Evolutionary conservation across 2,888 invertebrate species (phyloP).

Genomic region (Drosophila mimetica): DNA sequence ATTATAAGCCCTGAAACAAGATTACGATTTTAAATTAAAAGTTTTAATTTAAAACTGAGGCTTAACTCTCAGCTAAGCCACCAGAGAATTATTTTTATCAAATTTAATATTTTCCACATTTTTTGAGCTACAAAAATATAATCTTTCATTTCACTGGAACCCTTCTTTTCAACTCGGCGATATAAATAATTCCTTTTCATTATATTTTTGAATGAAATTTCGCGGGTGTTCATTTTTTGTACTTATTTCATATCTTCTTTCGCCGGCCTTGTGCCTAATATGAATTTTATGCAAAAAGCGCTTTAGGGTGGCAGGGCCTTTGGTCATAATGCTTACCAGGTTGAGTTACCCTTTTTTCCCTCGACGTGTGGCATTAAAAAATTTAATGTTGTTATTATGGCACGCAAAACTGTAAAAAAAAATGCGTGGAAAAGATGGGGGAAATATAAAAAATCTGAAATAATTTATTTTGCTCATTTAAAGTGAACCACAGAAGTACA

Average conservation of each 20-base stretch:
- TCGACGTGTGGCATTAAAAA: conserved; percentile 53
- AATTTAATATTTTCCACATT: conserved; percentile 3
- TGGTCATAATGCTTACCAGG: conserved; percentile 55
- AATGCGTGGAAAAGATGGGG: conserved; percentile 18
- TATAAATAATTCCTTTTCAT: conserved; percentile 76
- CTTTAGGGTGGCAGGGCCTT: conserved; percentile 43
- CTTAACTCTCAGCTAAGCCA: neutral
- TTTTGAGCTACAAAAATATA: conserved; percentile 29
- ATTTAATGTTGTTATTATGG: conserved; percentile 55
- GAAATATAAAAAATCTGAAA: conserved; percentile 4
- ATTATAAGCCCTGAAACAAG: neutral
- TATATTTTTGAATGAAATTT: conserved; percentile 58
- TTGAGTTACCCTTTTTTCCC: conserved; percentile 36
- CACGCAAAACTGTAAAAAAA: conserved; percentile 21
- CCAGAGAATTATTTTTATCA: neutral
- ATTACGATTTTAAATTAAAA: conserved; percentile 25
- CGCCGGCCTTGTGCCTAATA: conserved; percentile 73
- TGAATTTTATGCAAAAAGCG: conserved; percentile 69
- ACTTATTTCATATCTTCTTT: conserved; percentile 51
- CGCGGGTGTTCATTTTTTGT: conserved; percentile 56
- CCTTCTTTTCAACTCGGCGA: conserved; percentile 14
- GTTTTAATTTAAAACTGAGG: conserved; percentile 26
- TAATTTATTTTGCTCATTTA: conserved; percentile 6
- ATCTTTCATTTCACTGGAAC: conserved; percentile 49
- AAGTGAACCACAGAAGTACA: neutral